Evolutionary conservation across 53 echinoderm and acorn worm species (phyloP).

Genomic region (Actinopyga echinites): DNA sequence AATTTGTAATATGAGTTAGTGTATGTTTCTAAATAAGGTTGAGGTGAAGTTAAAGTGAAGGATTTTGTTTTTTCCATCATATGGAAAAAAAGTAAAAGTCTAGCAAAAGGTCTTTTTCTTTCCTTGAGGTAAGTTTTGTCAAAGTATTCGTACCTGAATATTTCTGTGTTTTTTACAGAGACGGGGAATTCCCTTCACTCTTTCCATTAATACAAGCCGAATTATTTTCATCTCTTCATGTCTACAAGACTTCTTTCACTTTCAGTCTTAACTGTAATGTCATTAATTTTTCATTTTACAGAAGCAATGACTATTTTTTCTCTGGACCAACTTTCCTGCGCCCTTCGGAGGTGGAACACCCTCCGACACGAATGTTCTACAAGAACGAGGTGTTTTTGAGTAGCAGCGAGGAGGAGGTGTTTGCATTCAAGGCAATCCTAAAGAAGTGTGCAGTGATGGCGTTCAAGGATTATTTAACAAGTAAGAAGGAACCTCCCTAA

Average conservation of each 20-base stretch:
- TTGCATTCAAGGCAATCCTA: conserved; percentile 73
- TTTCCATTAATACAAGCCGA: too few relatives aligned
- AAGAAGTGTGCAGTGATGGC: conserved; percentile 80
- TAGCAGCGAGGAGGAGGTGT: conserved; percentile 80
- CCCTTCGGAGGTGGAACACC: conserved; percentile 89
- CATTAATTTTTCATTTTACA: neutral
- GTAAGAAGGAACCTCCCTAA: conserved; percentile 47
- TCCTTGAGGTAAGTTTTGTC: too few relatives aligned
- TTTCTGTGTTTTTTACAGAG: neutral
- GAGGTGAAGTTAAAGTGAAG: too few relatives aligned
- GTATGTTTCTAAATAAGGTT: too few relatives aligned
- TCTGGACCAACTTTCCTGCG: conserved; percentile 87
- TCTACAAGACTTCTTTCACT: neutral
- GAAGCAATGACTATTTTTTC: conserved; percentile 79
- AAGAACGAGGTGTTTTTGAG: conserved; percentile 95
- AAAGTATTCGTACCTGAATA: neutral
- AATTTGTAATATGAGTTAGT: too few relatives aligned
- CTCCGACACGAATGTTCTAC: conserved; percentile 90
- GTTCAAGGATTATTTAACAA: conserved; percentile 83
- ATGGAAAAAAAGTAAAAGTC: too few relatives aligned
- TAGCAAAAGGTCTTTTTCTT: too few relatives aligned
- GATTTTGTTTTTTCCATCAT: too few relatives aligned
- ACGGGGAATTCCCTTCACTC: too few relatives aligned
- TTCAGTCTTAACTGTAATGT: neutral
- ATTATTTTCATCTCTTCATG: too few relatives aligned